Evolutionary conservation across 2,797 vertebrate species (phyloP).

Genomic region (Scarus forsteni): DNA sequence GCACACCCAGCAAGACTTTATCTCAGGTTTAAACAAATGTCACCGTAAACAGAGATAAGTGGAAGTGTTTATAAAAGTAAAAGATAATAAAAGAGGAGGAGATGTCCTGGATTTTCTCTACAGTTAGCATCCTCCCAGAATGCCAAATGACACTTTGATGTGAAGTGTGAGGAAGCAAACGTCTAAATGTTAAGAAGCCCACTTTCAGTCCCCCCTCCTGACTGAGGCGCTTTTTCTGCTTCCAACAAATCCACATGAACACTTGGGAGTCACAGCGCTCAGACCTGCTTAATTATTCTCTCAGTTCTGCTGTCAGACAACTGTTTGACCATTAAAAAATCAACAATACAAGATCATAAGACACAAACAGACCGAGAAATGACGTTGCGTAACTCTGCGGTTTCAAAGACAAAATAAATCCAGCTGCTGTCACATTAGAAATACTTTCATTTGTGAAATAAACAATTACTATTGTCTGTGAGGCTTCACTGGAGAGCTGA

Average conservation of each 20-base stretch:
- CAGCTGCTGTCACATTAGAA: slow-evolving; percentile 25
- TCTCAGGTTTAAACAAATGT: slow-evolving; percentile 52
- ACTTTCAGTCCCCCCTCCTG: slow-evolving; percentile 22
- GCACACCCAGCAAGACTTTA: slow-evolving; percentile 17
- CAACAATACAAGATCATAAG: slow-evolving; percentile 60
- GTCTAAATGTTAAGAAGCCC: slow-evolving; percentile 46
- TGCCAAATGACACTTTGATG: slow-evolving; percentile 61
- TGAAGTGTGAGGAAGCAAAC: slow-evolving; percentile 54
- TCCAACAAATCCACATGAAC: slow-evolving; percentile 60
- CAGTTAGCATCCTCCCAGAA: slow-evolving; percentile 32
- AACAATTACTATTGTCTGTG: slow-evolving; percentile 17
- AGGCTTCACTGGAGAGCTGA: slow-evolving; percentile 1
- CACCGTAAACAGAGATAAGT: slow-evolving; percentile 18
- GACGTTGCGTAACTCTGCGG: slow-evolving; percentile 26
- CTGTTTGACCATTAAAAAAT: slow-evolving; percentile 65
- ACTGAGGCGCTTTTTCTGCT: slow-evolving; percentile 43
- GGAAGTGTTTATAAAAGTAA: slow-evolving; percentile 39
- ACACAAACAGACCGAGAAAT: slow-evolving; percentile 36
- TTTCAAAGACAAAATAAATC: slow-evolving; percentile 36
- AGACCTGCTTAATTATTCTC: slow-evolving; percentile 65
- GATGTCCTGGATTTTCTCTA: slow-evolving; percentile 26
- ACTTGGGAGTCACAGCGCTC: slow-evolving; percentile 54
- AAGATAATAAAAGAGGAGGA: slow-evolving; percentile 26
- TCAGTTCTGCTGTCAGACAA: slow-evolving; percentile 68
- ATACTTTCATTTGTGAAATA: slow-evolving; percentile 40